Conservation (phyloP, 2,888 invertebrate species). For the Dynastes maya region DNA sequence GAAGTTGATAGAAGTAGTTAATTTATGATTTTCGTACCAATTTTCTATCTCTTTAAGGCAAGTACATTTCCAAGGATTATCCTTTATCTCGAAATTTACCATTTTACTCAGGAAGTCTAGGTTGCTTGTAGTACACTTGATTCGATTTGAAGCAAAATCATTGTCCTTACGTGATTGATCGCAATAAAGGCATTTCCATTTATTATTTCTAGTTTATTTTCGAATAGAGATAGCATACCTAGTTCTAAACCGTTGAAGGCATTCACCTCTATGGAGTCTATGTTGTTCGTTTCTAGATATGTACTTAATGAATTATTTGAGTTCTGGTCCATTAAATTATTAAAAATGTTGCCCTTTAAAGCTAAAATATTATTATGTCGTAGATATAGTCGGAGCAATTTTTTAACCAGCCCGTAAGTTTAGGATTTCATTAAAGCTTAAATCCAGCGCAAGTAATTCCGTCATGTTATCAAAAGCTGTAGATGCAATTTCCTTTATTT, state of each 20-base stretch:
- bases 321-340: conserved; percentile 16
- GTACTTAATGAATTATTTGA: background rate
- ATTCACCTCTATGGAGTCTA: background rate
- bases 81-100: background rate
- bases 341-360: conserved; percentile 58
- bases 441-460: conserved; percentile 58
- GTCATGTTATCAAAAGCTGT: conserved; percentile 61
- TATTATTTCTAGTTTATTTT: background rate
- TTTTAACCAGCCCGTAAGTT: conserved; percentile 59
- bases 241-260: too few species aligned
- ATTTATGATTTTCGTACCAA: background rate
- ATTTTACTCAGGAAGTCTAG: conserved; percentile 34
- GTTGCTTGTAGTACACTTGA: background rate
- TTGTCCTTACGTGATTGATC: background rate
- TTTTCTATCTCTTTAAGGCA: conserved; percentile 12
- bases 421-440: conserved; percentile 60
- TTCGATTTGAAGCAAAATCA: background rate
- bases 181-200: background rate
- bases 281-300: background rate
- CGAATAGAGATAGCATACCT: too few species aligned
- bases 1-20: background rate
- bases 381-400: conserved; percentile 58
- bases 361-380: conserved; percentile 59
- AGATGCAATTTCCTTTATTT: conserved; percentile 59
- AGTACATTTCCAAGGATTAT: conserved; percentile 41